A percentile compares a stretch with the other conserved stretches of the same genome.
These are phyloP conservation scores for Drosophila kokeensis DNA, from an alignment of 2,888 invertebrate genomes.

Conservation along the genomic window DNA sequence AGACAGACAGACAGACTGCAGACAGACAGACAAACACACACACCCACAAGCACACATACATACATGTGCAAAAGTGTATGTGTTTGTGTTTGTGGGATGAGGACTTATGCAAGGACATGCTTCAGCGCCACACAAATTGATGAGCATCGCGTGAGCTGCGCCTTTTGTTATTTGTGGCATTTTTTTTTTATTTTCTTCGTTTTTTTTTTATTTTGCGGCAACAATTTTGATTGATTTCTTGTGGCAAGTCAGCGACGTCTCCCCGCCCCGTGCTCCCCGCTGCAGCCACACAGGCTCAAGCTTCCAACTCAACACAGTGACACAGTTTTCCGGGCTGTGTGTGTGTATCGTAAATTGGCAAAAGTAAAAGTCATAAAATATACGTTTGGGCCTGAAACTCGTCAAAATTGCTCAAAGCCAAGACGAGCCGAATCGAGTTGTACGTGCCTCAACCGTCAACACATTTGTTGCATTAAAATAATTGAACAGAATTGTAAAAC, in stretches of 20 bases:
- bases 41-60: slow-evolving; percentile 24
- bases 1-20: slow-evolving; percentile 38
- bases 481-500: slow-evolving; percentile 75
- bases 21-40: slow-evolving; percentile 16
- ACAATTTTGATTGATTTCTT: slow-evolving; percentile 80
- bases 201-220: slow-evolving; percentile 50
- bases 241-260: slow-evolving; percentile 72
- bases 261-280: not conserved
- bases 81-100: slow-evolving; percentile 12
- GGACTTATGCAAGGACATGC: slow-evolving; percentile 63
- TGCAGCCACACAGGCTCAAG: slow-evolving; percentile 6
- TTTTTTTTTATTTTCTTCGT: slow-evolving; percentile 10
- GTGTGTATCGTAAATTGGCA: slow-evolving; percentile 63
- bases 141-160: slow-evolving; percentile 74
- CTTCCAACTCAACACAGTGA: slow-evolving; percentile 45
- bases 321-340: slow-evolving; percentile 48
- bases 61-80: slow-evolving; percentile 17
- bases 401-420: slow-evolving; percentile 32
- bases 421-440: slow-evolving; percentile 15
- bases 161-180: slow-evolving; percentile 64
- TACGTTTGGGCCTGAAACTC: slow-evolving; percentile 39
- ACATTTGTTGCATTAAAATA: slow-evolving; percentile 79
- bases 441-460: slow-evolving; percentile 57
- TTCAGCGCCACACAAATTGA: slow-evolving; percentile 71
- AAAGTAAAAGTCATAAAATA: slow-evolving; percentile 73